Base-by-base conservation (phyloP, 2,113 vertebrate species). In the Xenus cinereus region DNA sequence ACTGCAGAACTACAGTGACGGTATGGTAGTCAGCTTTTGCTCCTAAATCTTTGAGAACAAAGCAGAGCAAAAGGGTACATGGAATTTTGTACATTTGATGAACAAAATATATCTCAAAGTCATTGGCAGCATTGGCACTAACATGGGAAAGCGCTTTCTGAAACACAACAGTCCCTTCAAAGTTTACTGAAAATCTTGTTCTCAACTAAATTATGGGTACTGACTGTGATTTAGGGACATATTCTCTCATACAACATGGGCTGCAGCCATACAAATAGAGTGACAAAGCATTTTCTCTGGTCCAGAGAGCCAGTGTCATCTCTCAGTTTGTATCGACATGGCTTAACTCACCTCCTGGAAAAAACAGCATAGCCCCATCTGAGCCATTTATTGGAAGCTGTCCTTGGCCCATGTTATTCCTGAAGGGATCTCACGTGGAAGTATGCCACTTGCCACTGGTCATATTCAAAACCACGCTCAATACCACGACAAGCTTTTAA, bases 401-500 rank as follows among this genome's bases (percentile, higher is more conserved):
- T 39, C 53, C 33, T 89, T n/a, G 21, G 57, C 35, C 35, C 22
- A 17, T 9, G 27, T 10, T 27, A 64, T 24, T 37, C 46, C 32
- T 45, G 24, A 45, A 32, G 2, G 41, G 10, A 37, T 27, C 46
- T 72, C 57, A 51, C 0, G 4, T 51, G 18, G 8, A 72, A 28
- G 13, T 28, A 24, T 0, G 2, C 10, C 30, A 32, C 23, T 41
- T 74, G 56, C 5, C 56, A 37, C 0, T 16, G 32, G 20, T 26
- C 60, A 8, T 56, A 39, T 14, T 6, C 50, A 72, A 67, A 84
- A 11, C 12, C 24, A 12, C 14, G 19, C 20, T 48, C 1, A 1
- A 0, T 0, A 26, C 14, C 22, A 14, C 0, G 1, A 14, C 12
- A 24, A 7, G 1, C 30, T 37, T 48, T 21, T 3, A 28, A 24